Evolutionary conservation across 1,140 invertebrate species (phyloP), one percentile per base, ranked within the genome.

Genomic region (Holcopasites calliopsidis): DNA sequence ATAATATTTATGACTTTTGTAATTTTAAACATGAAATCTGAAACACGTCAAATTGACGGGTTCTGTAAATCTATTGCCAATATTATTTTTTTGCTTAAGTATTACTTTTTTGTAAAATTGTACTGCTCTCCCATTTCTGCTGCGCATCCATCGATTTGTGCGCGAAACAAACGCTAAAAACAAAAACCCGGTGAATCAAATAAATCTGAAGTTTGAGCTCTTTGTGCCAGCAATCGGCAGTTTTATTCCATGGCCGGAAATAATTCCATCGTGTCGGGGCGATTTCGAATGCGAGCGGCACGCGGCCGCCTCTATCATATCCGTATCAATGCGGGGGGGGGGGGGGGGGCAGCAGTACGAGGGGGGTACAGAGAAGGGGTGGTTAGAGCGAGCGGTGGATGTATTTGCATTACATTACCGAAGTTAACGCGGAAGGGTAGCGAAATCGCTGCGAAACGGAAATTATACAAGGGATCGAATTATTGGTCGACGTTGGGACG

Each of bases 401-500:
- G 60, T 54, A 66, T 73, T 73, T 66, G 71, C 71, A 66, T 73
- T 73, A 42, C 50, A 70, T 80, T 73, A 47, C 76, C 72, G 47
- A 69, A 76, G 68, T 62, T 57, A 70, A 47, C 64, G 55, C 44
- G 64, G 33, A 76, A 77, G 70, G 70, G 73, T 77, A 61, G 76
- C 82, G 65, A 55, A 77, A 74, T 74, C 57, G 66, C 47, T 60
- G 55, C 77, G 72, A 65, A 58, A 80, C 85, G 85, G 88, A 89
- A 88, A 89, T 88, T 89, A 83, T 84, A 83, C 79, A 75, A 76
- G 42, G 72, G 86, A 83, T 88, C 82, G 82, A 83, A 87, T 86
- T 86, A 85, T 76, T 77, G 79, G 58, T 80, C 54, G 47, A n/a
- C 55, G 58, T 33, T 38, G 68, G 68, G 57, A 58, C 76, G 83